Evolutionary conservation across 2,113 vertebrate genomes (phyloP), one percentile per base, ranked within the genome.

Genomic region (Fukomys damarensis): DNA sequence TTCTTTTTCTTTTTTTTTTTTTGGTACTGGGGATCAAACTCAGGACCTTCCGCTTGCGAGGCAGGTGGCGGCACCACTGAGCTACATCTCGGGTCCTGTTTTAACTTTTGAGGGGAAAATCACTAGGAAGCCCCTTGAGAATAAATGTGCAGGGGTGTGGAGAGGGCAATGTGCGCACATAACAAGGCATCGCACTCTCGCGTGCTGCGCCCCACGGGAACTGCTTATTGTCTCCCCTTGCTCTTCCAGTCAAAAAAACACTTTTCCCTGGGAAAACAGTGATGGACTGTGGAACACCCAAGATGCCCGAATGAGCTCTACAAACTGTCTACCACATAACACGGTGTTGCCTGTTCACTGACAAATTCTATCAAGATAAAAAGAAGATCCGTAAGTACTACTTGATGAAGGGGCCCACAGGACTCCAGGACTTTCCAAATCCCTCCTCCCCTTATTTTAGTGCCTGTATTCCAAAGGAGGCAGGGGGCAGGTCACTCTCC

Each of bases 291-390:
- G 16, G 70, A 81, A 66, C 56, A 86, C 38, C 5, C 35, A 20
- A 38, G 84, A n/a, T 12, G 56, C 22, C n/a, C 19, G 56, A 89
- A 85, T 52, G 13, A 72, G 19, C 30, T 82, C 66, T 9, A 24
- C n/a, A 56, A 26, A 66, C 4, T 74, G n/a, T 46, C 17, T 82
- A 54, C n/a, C 24, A 38, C 17, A 43, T 24, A 41, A 63, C 28
- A 20, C 10, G 66, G 76, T 35, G 81, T 70, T 17, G 56, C 66
- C 26, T 72, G 58, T 59, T 85, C 30, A 65, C 65, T 72, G 38
- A 58, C 58, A 97, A 80, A 38, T 38, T 94, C 49, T 32, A 96
- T 35, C 52, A 72, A 82, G 24, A 74, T 49, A 61, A 58, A 96
- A 89, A 88, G 49, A 56, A 79, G 79, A 91, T 17, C 56, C 56